phyloP scores from a whole-genome alignment of 2,797 vertebrate species.

The Coregonus suidteri region DNA sequence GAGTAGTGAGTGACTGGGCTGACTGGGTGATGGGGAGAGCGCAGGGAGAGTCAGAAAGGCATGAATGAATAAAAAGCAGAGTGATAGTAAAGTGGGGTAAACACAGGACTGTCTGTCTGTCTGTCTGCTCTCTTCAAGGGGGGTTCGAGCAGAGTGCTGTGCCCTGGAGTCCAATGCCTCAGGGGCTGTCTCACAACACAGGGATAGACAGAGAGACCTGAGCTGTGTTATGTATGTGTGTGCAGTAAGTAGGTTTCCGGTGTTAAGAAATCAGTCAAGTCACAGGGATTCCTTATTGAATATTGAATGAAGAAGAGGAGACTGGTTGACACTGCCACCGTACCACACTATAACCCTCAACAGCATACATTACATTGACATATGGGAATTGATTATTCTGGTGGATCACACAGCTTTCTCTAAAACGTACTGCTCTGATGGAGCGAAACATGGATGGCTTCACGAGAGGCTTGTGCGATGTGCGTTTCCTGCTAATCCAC shows the following conservation, averaged over 20 bases:
- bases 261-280: conserved; percentile 14
- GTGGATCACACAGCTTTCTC: neutral
- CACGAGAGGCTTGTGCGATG: neutral
- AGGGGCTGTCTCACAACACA: conserved; percentile 40
- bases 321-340: neutral
- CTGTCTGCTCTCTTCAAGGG: conserved; percentile 38
- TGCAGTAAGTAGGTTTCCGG: neutral
- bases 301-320: neutral
- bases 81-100: conserved; percentile 23
- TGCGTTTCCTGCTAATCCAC: neutral
- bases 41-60: conserved; percentile 10
- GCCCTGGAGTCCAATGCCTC: conserved; percentile 47
- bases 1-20: conserved; percentile 25
- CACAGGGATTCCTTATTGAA: neutral
- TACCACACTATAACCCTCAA: neutral
- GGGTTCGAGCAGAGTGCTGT: conserved; percentile 36
- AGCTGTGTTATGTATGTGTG: conserved; percentile 22
- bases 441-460: neutral
- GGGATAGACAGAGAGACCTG: conserved; percentile 44
- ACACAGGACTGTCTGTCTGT: conserved; percentile 38
- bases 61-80: conserved; percentile 43
- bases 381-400: neutral
- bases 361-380: neutral
- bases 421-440: neutral
- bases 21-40: conserved; percentile 17